A percentile compares a stretch with the other conserved stretches of the same genome.
Evolutionary conservation across 2,113 vertebrate genomes (phyloP).

Genomic region (Petrocephalus microphthalmus): DNA sequence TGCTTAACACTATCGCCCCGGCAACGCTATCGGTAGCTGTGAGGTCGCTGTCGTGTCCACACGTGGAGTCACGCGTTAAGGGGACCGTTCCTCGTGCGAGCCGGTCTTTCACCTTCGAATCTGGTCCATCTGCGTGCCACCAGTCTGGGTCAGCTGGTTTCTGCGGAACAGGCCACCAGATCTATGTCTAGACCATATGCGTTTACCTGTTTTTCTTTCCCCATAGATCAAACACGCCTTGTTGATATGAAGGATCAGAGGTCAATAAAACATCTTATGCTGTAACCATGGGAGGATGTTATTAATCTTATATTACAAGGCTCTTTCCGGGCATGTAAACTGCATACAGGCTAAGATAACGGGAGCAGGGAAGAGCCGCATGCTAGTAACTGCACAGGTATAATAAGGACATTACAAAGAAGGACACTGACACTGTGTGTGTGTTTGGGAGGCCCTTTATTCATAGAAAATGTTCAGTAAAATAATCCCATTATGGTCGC

Average conservation of each 20-base stretch:
- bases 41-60: background rate
- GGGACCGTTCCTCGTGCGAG: background rate
- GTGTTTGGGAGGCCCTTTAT: background rate
- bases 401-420: background rate
- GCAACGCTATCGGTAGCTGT: background rate
- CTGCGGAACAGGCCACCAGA: background rate
- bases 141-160: background rate
- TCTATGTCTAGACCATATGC: background rate
- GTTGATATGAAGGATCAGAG: background rate
- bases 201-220: background rate
- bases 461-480: slow-evolving; percentile 6
- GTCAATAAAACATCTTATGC: background rate
- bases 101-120: background rate
- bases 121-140: background rate
- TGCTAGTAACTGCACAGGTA: background rate
- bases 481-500: background rate
- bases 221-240: background rate
- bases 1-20: background rate
- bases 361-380: background rate
- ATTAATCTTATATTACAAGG: background rate
- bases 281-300: background rate
- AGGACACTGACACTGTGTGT: background rate
- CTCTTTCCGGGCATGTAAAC: background rate
- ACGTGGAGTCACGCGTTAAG: too few species aligned
- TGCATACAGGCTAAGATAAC: background rate